These are phyloP conservation scores for Pogonognathellus flavescens DNA, from an alignment of 1,140 invertebrate genomes.

Conservation along the genomic window DNA sequence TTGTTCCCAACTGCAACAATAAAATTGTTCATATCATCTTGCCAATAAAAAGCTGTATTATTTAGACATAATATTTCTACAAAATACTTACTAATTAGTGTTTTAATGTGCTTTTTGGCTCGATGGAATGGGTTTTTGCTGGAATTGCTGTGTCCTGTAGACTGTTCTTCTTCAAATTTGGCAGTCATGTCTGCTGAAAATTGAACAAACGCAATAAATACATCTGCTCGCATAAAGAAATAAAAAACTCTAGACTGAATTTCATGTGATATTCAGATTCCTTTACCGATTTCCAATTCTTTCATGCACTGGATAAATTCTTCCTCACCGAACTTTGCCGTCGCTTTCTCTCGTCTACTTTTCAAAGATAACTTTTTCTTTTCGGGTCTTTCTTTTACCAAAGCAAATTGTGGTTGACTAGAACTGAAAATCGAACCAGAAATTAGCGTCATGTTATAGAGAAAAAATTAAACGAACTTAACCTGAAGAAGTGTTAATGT, in stretches of 20 bases:
- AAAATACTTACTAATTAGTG: conserved; percentile 69
- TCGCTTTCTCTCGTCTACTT: conserved; percentile 60
- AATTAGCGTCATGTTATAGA: neutral
- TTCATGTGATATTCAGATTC: neutral
- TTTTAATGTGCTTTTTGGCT: conserved; percentile 70
- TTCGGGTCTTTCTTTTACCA: conserved; percentile 49
- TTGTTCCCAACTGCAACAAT: conserved; percentile 67
- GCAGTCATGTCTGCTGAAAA: neutral
- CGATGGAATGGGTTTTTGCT: conserved; percentile 69
- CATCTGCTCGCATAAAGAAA: neutral
- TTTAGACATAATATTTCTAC: neutral
- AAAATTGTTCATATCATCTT: conserved; percentile 25
- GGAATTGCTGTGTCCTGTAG: conserved; percentile 53
- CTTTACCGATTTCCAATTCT: conserved; percentile 53
- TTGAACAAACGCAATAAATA: neutral
- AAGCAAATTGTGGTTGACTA: conserved; percentile 57
- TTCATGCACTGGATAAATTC: conserved; percentile 50
- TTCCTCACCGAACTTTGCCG: conserved; percentile 56
- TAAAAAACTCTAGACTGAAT: neutral
- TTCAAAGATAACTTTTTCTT: conserved; percentile 67
- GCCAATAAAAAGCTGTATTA: neutral
- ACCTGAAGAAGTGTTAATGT: neutral
- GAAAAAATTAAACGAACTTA: neutral
- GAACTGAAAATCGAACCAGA: conserved; percentile 12
- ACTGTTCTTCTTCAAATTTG: conserved; percentile 8